Evolutionary conservation across 2,888 invertebrate species (phyloP), one percentile per base, ranked within the genome.

Genomic region (Drosophila affinis): DNA sequence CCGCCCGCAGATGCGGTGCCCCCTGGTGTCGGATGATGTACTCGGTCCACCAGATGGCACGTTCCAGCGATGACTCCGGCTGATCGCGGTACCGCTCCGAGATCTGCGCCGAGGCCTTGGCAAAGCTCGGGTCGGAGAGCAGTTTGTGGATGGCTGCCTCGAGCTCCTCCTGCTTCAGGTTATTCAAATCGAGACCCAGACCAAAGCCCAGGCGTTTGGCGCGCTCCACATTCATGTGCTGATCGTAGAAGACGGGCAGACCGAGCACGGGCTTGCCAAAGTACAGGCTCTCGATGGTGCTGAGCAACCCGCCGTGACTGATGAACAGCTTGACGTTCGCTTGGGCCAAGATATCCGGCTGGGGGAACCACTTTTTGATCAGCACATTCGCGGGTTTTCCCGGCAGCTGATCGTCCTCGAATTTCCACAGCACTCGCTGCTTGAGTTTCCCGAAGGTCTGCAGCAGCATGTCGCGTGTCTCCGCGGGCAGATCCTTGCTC

Each of bases 261-360:
- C 92, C 93, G 10, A 93, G 68, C 4, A 93, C 77, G 0, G 93
- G 93, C 4, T 93, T 92, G 3, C 90, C 93, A 63, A 91, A 90
- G 77, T 91, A 90, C 2, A 92, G 84, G 0, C 93, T 91, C 76
- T 93, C 94, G 21, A 92, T 92, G 4, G 92, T 90, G 54, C 93
- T 93, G 21, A 93, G 88, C 14, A 93, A 89, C 0, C 94, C 94
- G 0, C 93, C 93, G 77, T 94, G 94, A 0, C 93, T 93, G 49
- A 94, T 92, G 62, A 94, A 93, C 0, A 93, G 87, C 32, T 91
- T 91, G 0, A 93, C 91, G 27, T 93, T 93, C 0, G 91, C 90
- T 82, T 94, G 93, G n/a, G 91, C 92, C 24, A 92, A 64, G 6
- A 92, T 82, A 58, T 92, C 92, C 1, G 88, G 69, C 65, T 92